These are phyloP conservation scores for Upupa epops DNA, from an alignment of 2,113 vertebrate genomes.

Conservation along the genomic window DNA sequence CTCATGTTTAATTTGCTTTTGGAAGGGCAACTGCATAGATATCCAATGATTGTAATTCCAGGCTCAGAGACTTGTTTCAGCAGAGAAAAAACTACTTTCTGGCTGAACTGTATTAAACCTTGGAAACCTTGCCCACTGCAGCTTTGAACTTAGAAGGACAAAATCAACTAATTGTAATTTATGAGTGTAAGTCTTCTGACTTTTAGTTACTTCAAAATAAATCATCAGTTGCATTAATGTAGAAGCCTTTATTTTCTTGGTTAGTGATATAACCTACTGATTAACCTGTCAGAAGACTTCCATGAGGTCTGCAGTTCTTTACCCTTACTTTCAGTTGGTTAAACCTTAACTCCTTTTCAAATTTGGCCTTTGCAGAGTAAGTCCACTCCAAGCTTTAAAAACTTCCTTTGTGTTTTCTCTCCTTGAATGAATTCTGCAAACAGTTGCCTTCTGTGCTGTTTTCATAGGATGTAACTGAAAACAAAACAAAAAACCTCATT, in stretches of 20 bases:
- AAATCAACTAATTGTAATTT: neutral
- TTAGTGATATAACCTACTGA: neutral
- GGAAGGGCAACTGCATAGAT: neutral
- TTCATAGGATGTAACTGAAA: neutral
- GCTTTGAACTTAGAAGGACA: neutral
- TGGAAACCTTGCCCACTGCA: neutral
- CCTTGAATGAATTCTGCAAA: neutral
- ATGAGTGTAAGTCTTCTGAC: neutral
- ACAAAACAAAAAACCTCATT: neutral
- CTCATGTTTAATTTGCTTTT: neutral
- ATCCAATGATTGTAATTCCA: neutral
- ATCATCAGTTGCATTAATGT: neutral
- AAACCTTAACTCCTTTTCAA: slow-evolving; percentile 20
- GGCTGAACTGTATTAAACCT: neutral
- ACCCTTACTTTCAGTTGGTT: neutral
- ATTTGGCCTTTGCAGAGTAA: neutral
- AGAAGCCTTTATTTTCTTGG: neutral
- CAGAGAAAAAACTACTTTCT: neutral
- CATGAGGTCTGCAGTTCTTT: neutral
- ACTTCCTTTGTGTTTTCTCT: neutral
- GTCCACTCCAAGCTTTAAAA: neutral
- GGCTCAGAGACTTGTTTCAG: neutral
- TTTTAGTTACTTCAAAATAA: neutral
- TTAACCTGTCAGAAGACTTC: neutral
- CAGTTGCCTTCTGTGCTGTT: neutral